phyloP scores from a whole-genome alignment of 2,797 vertebrate genomes.

The Taenioides sp. region DNA sequence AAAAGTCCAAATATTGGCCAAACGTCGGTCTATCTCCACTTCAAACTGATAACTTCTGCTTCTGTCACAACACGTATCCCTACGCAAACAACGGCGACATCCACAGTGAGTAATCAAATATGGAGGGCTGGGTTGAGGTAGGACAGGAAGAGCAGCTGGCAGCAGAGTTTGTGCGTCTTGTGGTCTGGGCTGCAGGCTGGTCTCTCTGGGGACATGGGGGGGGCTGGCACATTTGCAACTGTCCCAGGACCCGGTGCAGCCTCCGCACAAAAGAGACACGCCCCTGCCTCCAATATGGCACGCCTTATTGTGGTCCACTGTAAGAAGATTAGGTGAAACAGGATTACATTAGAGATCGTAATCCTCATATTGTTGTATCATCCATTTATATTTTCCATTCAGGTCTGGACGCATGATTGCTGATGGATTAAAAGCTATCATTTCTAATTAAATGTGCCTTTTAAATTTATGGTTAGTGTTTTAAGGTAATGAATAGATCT shows the following conservation, averaged over 20 bases:
- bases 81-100: slow-evolving; percentile 13
- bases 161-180: slow-evolving; percentile 38
- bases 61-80: background rate
- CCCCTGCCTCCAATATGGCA: slow-evolving; percentile 49
- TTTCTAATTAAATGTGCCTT: slow-evolving; percentile 7
- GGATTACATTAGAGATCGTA: slow-evolving; percentile 54
- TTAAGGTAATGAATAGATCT: slow-evolving; percentile 1
- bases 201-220: slow-evolving; percentile 49
- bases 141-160: slow-evolving; percentile 45
- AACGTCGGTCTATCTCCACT: background rate
- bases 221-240: slow-evolving; percentile 47
- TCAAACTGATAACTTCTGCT: background rate
- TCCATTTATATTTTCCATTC: slow-evolving; percentile 18
- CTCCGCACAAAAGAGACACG: slow-evolving; percentile 61
- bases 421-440: slow-evolving; percentile 25
- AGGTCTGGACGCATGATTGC: slow-evolving; percentile 4
- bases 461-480: slow-evolving; percentile 7
- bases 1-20: no score
- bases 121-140: slow-evolving; percentile 23
- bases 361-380: slow-evolving; percentile 40
- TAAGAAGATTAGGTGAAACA: slow-evolving; percentile 59
- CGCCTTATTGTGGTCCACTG: slow-evolving; percentile 31
- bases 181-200: slow-evolving; percentile 33
- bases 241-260: slow-evolving; percentile 38
- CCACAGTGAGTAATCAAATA: slow-evolving; percentile 12